Evolutionary conservation across 2,797 vertebrate genomes (phyloP), one percentile per base, ranked within the genome.

Genomic region (Sitta carolinensis): DNA sequence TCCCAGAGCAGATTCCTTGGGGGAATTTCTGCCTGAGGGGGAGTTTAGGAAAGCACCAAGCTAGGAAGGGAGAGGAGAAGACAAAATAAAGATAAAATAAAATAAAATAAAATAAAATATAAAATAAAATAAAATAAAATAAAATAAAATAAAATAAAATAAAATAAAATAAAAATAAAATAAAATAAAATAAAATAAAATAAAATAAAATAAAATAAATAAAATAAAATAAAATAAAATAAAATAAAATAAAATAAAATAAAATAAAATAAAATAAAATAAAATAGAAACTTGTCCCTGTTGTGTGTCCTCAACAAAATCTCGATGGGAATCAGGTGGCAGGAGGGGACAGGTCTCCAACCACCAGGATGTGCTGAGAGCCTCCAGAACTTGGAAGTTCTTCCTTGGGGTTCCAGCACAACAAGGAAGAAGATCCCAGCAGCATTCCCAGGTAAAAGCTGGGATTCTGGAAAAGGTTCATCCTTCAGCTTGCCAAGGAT

Each of bases 361-460:
- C 68, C 2, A 1, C 27, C 36, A 23, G 64, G 27, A 74, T 30
- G 25, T 7, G 45, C 45, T 48, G 45, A 50, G 64, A 82, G 18
- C n/a, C 52, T 58, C 57, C 9, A 12, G 0, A 1, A 13, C 0
- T 9, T 3, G 3, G 43, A 52, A 77, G 21, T 11, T 62, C 29
- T 90, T n/a, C 40, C 52, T 11, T 14, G 21, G 16, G 40, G 29
- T 48, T 66, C 3, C 32, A 25, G 9, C 82, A 40, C 20, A 66
- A 29, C 11, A 21, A 51, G 38, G 52, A 74, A 59, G 62, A 32
- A 3, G 10, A 42, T 29, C 32, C 23, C 68, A 29, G 58, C 40
- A 11, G 38, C 52, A n/a, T 50, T 78, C 40, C 55, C 55, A 32
- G n/a, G 27, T 11, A 14, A 38, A 51, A 79, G 1, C 22, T 29